Evolutionary conservation across 1,140 invertebrate genomes (phyloP), one percentile per base, ranked within the genome.

Genomic region (Pseudobourletiella spinata): DNA sequence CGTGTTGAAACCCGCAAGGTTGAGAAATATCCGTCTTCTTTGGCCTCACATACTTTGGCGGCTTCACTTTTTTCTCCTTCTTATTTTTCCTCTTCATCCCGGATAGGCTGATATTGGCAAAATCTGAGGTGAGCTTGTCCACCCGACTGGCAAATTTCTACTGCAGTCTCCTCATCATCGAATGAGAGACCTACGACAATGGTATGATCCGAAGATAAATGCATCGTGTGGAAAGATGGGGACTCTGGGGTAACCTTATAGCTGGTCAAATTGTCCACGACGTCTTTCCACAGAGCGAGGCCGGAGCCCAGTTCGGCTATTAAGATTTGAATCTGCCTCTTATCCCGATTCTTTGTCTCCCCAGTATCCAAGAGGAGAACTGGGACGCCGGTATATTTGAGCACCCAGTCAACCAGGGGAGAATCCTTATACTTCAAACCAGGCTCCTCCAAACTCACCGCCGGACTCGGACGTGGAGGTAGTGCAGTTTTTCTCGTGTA

Each of bases 1-100:
- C 83, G 72, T 92, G 89, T 59, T 89, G 85, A 74, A 92, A 92
- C 70, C 87, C 87, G 73, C 88, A 91, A 0, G 89, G 89, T 69
- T 86, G 82, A 15, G 88, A 91, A 65, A 92, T 92, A 72, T 91
- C 87, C 50, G 81, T 82, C 73, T 91, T 91, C 24, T 83, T 82
- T 3, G 88, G 87, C 55, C 85, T 74, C 48, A 66, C 54, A 22
- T 56, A 61, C 63, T 68, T 69, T 57, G 69, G 59, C 69, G 72
- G 51, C 66, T 71, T 57, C 71, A 29, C 22, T 81, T 57, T 61
- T 81, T 80, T 73, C 80, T 79, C 70, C 80, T 80, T 73, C 79
- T 82, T 71, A 69, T 81, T 81, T 64, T 79, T 78, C 65, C 73
- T 81, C 43, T 85, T 86, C 32, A 85, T 81, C 56, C 81, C 77